phyloP scores from a whole-genome alignment of 1,140 invertebrate genomes.

The Protaetia brevitarsis region DNA sequence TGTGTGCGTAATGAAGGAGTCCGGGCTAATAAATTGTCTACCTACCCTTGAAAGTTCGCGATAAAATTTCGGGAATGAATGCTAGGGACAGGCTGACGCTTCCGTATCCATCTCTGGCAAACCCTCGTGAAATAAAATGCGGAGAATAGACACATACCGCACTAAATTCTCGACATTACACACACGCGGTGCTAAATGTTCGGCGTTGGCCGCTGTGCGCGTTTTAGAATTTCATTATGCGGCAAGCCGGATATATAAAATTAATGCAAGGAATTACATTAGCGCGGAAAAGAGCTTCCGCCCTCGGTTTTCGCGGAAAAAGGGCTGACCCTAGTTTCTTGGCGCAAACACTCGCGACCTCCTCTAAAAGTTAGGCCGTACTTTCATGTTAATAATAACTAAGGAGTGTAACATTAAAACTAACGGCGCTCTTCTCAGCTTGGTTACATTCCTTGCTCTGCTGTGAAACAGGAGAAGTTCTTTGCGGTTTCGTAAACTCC shows the following conservation, averaged over 20 bases:
- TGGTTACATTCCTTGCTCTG: background rate
- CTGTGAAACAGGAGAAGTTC: background rate
- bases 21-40: conserved; percentile 9
- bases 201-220: background rate
- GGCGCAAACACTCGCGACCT: background rate
- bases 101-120: background rate
- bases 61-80: conserved; percentile 2
- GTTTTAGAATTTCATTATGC: background rate
- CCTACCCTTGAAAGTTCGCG: background rate
- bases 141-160: background rate
- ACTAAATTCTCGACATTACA: conserved; percentile 2
- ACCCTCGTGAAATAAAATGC: conserved; percentile 6
- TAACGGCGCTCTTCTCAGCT: background rate
- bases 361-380: background rate
- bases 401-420: background rate
- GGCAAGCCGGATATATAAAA: background rate
- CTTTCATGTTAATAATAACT: background rate
- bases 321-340: background rate
- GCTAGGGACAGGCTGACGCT: background rate
- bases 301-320: background rate
- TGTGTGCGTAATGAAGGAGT: conserved; percentile 6
- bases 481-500: background rate
- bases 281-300: background rate
- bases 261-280: conserved; percentile 7
- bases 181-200: background rate